These are phyloP conservation scores for Etia nguti DNA, from an alignment of 2,113 vertebrate species.

Conservation along the genomic window DNA sequence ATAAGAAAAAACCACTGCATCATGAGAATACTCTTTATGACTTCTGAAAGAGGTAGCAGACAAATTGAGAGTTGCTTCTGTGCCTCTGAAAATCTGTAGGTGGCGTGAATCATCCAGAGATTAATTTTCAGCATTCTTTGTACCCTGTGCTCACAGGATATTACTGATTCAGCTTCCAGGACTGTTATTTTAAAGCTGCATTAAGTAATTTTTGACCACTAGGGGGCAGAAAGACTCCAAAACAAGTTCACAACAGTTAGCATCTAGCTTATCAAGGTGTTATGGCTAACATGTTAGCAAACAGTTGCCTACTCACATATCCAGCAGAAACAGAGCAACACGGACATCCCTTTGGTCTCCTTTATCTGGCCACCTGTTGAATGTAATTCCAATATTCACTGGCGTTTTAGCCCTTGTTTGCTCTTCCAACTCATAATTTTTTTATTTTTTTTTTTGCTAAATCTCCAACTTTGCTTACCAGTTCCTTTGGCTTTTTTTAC, in stretches of 20 bases:
- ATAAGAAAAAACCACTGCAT: constrained; percentile 31
- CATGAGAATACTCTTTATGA: constrained; percentile 33
- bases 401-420: constrained; percentile 47
- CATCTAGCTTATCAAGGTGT: constrained; percentile 60
- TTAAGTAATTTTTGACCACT: constrained; percentile 64
- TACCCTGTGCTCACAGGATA: constrained; percentile 28
- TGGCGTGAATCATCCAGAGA: constrained; percentile 49
- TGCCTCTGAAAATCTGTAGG: constrained; percentile 60
- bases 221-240: constrained; percentile 68
- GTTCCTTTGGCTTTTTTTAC: background rate
- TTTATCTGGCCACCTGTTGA: constrained; percentile 73
- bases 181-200: constrained; percentile 57
- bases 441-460: background rate
- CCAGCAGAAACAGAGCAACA: constrained; percentile 73
- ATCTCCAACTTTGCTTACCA: background rate
- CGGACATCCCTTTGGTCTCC: constrained; percentile 71
- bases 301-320: constrained; percentile 72
- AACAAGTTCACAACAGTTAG: constrained; percentile 62
- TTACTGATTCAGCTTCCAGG: constrained; percentile 41
- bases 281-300: constrained; percentile 68
- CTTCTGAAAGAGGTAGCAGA: constrained; percentile 61
- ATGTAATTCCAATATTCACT: constrained; percentile 72
- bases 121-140: constrained; percentile 39
- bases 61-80: constrained; percentile 71
- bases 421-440: background rate